phyloP scores from a whole-genome alignment of 2,797 vertebrate species.

The Epinephelus coioides region DNA sequence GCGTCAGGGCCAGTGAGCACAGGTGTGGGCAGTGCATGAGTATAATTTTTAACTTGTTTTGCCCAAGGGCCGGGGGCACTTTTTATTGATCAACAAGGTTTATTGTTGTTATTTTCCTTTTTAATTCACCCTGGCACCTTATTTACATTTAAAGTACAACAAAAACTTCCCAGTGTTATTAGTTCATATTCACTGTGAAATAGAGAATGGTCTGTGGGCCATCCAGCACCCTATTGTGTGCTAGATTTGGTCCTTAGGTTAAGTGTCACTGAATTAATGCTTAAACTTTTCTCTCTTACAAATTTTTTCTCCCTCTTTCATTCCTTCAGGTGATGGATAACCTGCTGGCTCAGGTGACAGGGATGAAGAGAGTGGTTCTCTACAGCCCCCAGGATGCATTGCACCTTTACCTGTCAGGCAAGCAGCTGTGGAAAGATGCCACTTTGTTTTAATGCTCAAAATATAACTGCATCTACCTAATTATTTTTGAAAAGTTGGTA shows the following conservation, averaged over 20 bases:
- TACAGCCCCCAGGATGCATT: conserved; percentile 94
- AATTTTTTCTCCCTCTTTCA: neutral
- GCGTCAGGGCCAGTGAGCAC: neutral
- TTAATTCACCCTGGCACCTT: too few relatives aligned
- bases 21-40: neutral
- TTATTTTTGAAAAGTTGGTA: too few relatives aligned
- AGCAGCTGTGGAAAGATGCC: neutral
- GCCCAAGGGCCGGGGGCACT: too few relatives aligned
- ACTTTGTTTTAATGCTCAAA: neutral
- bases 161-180: too few relatives aligned
- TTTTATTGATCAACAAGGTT: too few relatives aligned
- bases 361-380: conserved; percentile 91
- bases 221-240: too few relatives aligned
- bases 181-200: too few relatives aligned
- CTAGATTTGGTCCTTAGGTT: too few relatives aligned
- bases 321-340: conserved; percentile 95
- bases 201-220: too few relatives aligned
- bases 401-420: conserved; percentile 94
- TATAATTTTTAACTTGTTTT: neutral
- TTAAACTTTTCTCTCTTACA: neutral
- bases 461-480: neutral
- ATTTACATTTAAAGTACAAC: too few relatives aligned
- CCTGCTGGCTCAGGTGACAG: conserved; percentile 95
- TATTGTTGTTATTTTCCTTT: too few relatives aligned
- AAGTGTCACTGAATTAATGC: too few relatives aligned